phyloP scores from a whole-genome alignment of 2,888 invertebrate genomes.

The Drosophila prostipennis region DNA sequence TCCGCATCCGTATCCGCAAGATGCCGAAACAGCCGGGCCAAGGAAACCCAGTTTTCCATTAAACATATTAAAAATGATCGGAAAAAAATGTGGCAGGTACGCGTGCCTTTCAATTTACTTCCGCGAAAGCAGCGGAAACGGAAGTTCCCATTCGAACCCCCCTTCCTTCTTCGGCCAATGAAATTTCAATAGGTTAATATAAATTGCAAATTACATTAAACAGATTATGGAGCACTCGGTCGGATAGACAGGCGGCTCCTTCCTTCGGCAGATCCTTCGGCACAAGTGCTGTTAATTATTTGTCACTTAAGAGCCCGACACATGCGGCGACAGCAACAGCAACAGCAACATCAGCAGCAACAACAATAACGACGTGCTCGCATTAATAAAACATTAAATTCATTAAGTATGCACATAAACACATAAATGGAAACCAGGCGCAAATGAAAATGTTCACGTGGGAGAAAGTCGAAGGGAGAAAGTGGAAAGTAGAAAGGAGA shows the following conservation, averaged over 20 bases:
- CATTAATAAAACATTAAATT: constrained; percentile 73
- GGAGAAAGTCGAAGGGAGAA: constrained; percentile 1
- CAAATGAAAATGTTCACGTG: constrained; percentile 44
- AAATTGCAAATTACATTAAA: constrained; percentile 80
- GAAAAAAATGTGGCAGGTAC: constrained; percentile 21
- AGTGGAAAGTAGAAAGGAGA: background rate
- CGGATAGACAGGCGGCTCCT: constrained; percentile 13
- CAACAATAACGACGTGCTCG: constrained; percentile 43
- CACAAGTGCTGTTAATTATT: constrained; percentile 77
- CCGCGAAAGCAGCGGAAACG: constrained; percentile 46
- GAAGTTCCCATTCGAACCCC: constrained; percentile 30
- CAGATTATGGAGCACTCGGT: constrained; percentile 59
- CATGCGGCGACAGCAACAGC: constrained; percentile 42
- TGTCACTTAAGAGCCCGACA: constrained; percentile 68
- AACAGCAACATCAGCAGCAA: constrained; percentile 1
- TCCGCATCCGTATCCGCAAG: constrained; percentile 14
- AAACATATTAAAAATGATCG: constrained; percentile 49
- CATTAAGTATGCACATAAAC: constrained; percentile 75
- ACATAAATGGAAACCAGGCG: constrained; percentile 53
- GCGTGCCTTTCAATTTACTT: constrained; percentile 57
- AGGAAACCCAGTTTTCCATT: constrained; percentile 45
- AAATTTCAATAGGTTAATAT: constrained; percentile 74
- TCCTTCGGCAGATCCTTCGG: constrained; percentile 26
- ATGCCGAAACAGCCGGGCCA: constrained; percentile 6
- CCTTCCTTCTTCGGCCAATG: constrained; percentile 41